phyloP scores from a whole-genome alignment of 1,140 invertebrate genomes.

The Caenorhabditis briggsae region DNA sequence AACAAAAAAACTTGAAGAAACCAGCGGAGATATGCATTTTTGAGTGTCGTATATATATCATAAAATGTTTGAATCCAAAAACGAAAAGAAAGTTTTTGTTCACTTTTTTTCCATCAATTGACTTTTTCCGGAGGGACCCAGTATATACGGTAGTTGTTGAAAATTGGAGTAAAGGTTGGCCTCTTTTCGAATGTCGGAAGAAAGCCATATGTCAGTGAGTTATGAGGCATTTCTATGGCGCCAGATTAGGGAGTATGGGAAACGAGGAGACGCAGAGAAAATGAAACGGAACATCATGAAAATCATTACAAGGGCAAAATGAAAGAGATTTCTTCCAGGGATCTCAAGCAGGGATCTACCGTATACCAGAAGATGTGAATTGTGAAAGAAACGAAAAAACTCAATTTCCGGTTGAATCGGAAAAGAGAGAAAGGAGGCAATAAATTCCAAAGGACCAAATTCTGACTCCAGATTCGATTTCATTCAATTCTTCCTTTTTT shows the following conservation, averaged over 20 bases:
- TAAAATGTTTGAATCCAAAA: conserved; percentile 15
- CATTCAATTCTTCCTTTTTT: too few species aligned
- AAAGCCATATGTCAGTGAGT: conserved; percentile 47
- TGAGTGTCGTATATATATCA: background rate
- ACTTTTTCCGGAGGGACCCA: background rate
- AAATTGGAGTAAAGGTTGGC: background rate
- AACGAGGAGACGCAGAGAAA: background rate
- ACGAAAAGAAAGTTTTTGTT: too few species aligned
- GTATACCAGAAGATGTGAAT: background rate
- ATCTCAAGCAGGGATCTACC: background rate
- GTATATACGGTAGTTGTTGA: conserved; percentile 42
- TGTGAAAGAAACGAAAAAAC: background rate
- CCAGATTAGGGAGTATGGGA: background rate
- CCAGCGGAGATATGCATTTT: background rate
- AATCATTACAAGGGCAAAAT: conserved; percentile 18
- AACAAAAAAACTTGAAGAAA: background rate
- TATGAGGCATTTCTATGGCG: conserved; percentile 5
- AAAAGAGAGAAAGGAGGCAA: background rate
- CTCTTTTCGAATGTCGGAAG: background rate
- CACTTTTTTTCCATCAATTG: too few species aligned
- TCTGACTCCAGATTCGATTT: background rate
- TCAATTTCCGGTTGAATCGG: conserved; percentile 31
- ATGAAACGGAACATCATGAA: background rate
- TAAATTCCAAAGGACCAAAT: conserved; percentile 53
- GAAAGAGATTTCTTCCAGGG: background rate